These are phyloP conservation scores for Glaucomys volans DNA, from an alignment of 2,113 vertebrate genomes.

Conservation along the genomic window DNA sequence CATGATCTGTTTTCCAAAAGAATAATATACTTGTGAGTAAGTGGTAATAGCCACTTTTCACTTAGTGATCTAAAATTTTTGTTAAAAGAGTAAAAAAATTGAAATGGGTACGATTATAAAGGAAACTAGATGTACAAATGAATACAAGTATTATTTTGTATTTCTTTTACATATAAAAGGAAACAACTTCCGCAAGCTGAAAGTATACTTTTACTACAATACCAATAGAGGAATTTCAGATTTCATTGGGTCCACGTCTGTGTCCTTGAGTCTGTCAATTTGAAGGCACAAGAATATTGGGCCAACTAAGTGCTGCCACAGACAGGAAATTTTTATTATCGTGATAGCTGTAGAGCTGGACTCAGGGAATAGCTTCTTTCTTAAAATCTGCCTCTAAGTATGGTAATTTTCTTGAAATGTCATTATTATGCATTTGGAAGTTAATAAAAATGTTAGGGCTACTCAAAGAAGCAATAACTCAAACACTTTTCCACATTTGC, in stretches of 20 bases:
- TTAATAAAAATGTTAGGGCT: conserved; percentile 69
- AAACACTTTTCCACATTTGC: conserved; percentile 21
- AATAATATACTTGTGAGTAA: neutral
- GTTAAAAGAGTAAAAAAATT: neutral
- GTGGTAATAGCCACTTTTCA: neutral
- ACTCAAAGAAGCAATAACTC: conserved; percentile 57
- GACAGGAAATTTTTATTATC: neutral
- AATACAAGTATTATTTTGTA: neutral
- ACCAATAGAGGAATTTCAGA: neutral
- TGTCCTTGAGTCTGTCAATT: neutral
- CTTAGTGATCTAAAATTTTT: neutral
- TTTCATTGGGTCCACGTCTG: neutral
- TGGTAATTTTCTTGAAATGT: conserved; percentile 55
- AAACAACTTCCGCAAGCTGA: neutral
- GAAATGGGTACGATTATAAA: neutral
- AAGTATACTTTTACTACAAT: neutral
- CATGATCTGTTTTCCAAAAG: neutral
- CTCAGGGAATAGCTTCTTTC: conserved; percentile 26
- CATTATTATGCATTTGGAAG: conserved; percentile 64
- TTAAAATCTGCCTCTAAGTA: conserved; percentile 41
- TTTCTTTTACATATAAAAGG: neutral
- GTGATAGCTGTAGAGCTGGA: neutral
- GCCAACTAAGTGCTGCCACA: neutral
- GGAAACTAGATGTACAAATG: neutral
- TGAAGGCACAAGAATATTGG: neutral